phyloP scores from a whole-genome alignment of 2,113 vertebrate species.

The Bagarius yarrelli region DNA sequence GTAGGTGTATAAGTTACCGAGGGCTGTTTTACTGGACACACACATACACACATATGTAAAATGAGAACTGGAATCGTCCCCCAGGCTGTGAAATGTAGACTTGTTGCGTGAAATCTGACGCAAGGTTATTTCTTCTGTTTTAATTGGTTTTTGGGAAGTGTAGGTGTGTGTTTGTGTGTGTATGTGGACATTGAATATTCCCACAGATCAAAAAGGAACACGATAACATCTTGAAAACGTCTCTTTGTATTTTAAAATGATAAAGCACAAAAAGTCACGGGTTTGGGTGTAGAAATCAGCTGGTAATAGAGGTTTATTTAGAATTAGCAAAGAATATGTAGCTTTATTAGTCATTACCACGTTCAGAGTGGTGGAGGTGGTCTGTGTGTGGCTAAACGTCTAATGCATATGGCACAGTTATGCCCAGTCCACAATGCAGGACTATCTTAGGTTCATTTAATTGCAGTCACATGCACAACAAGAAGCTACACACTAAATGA shows the following conservation, averaged over 20 bases:
- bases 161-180: neutral
- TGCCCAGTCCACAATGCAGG: too few relatives aligned
- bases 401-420: too few relatives aligned
- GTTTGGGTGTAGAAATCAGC: neutral
- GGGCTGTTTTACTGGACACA: slow-evolving; percentile 30
- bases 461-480: too few relatives aligned
- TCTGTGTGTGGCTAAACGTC: too few relatives aligned
- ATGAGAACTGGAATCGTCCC: slow-evolving; percentile 24
- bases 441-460: too few relatives aligned
- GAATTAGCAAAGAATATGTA: neutral
- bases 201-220: neutral
- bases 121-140: slow-evolving; percentile 43
- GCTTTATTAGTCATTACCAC: too few relatives aligned
- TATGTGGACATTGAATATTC: neutral
- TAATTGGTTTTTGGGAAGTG: slow-evolving; percentile 39
- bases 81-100: slow-evolving; percentile 53
- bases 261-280: too few relatives aligned
- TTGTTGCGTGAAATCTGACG: slow-evolving; percentile 51
- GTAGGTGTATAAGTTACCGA: slow-evolving; percentile 19
- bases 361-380: too few relatives aligned
- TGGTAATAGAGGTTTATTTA: neutral
- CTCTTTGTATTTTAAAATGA: neutral
- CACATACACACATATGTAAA: slow-evolving; percentile 6
- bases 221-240: slow-evolving; percentile 15
- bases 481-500: too few relatives aligned